Conservation (phyloP, 2,888 invertebrate genomes). For the Cabera pusaria region DNA sequence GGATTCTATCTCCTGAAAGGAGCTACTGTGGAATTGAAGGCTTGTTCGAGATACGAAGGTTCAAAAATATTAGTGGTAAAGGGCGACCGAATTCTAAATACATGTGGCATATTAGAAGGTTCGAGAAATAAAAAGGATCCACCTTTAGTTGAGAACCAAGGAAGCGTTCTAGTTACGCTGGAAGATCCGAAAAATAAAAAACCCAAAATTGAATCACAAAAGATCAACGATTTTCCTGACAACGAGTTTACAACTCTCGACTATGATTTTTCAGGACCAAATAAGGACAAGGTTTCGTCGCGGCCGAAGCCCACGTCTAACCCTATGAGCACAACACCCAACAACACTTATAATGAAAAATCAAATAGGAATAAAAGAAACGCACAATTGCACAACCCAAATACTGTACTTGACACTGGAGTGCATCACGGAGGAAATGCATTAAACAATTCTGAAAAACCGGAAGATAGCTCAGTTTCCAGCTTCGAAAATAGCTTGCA, state of each 20-base stretch:
- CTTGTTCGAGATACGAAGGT: constrained; percentile 91
- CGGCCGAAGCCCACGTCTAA: no score
- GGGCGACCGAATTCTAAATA: constrained; percentile 89
- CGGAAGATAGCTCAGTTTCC: constrained; percentile 88
- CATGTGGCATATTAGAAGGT: constrained; percentile 90
- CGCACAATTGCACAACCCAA: constrained; percentile 66
- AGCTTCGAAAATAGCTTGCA: constrained; percentile 91
- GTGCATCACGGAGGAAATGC: constrained; percentile 91
- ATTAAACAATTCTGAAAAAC: constrained; percentile 76
- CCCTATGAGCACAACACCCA: no score
- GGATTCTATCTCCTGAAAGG: constrained; percentile 92
- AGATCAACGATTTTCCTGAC: no score
- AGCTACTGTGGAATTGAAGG: constrained; percentile 89
- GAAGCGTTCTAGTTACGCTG: constrained; percentile 75
- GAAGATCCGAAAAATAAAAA: constrained; percentile 51
- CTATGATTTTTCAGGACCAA: no score
- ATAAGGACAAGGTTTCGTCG: no score
- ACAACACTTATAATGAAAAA: neutral
- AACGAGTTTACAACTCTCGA: no score
- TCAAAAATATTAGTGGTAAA: constrained; percentile 91
- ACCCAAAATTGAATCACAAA: constrained; percentile 12
- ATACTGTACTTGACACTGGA: constrained; percentile 86
- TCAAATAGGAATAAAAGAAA: constrained; percentile 51
- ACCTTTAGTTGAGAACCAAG: constrained; percentile 84
- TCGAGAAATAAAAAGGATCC: constrained; percentile 85